Percentiles rank a stretch among this genome's conserved stretches.
These are phyloP conservation scores for Yponomeuta sedellus DNA, from an alignment of 2,888 invertebrate genomes.

Conservation along the genomic window DNA sequence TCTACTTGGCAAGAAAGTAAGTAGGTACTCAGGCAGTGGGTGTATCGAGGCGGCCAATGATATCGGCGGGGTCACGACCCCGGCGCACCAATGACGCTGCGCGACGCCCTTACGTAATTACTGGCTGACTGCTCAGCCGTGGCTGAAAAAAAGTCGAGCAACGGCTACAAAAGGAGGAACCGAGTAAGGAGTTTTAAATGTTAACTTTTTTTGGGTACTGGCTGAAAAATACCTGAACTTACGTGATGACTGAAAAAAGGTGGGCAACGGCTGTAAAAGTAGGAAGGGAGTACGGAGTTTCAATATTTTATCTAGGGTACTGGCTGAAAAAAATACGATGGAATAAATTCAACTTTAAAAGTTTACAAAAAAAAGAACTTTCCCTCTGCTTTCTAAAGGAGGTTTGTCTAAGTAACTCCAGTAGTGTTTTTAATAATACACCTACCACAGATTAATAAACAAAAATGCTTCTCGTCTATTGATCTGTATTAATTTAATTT, in stretches of 20 bases:
- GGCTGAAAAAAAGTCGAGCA: too few relatives aligned
- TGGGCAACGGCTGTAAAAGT: too few relatives aligned
- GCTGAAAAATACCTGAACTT: background rate
- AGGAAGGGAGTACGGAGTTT: too few relatives aligned
- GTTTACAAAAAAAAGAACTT: background rate
- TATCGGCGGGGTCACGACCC: constrained; percentile 58
- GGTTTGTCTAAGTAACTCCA: background rate
- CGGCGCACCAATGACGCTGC: constrained; percentile 44
- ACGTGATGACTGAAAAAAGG: background rate
- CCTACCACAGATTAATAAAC: too few relatives aligned
- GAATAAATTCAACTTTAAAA: background rate
- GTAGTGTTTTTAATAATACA: too few relatives aligned
- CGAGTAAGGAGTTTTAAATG: too few relatives aligned
- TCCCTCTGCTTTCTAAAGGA: background rate
- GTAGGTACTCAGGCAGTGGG: constrained; percentile 29
- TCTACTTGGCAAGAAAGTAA: background rate
- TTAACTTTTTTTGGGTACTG: background rate
- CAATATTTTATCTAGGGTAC: too few relatives aligned
- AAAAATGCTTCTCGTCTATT: too few relatives aligned
- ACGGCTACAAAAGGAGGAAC: too few relatives aligned
- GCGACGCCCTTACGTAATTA: constrained; percentile 55
- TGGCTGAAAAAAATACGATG: too few relatives aligned
- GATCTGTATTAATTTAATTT: too few relatives aligned
- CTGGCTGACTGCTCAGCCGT: background rate
- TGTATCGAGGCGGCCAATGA: constrained; percentile 43